Conservation (phyloP, 1,140 invertebrate species). For the Anastrepha obliqua region DNA sequence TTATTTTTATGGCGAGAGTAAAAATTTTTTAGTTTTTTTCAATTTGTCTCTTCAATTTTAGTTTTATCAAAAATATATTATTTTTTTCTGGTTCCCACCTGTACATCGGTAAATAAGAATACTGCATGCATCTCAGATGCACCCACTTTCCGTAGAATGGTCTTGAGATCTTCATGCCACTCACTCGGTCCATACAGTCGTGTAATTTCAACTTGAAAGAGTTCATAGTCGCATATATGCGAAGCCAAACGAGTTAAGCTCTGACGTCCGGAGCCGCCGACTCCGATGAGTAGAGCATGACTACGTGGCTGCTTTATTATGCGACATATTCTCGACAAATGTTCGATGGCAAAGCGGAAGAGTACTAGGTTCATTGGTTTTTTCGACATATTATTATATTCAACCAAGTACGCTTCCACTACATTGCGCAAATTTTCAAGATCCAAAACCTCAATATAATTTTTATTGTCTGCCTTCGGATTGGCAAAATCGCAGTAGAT, state of each 20-base stretch:
- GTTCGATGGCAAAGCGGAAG: constrained; percentile 96
- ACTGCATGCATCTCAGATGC: constrained; percentile 90
- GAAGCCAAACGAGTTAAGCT: constrained; percentile 91
- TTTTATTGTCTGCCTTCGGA: constrained; percentile 90
- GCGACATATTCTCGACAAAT: constrained; percentile 92
- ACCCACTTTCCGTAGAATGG: constrained; percentile 86
- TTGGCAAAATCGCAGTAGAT: constrained; percentile 97
- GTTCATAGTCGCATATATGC: constrained; percentile 94
- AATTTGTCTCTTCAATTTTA: too few relatives aligned
- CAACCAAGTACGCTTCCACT: constrained; percentile 92
- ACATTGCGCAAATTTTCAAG: constrained; percentile 87
- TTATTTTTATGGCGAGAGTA: not conserved
- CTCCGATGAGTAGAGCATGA: constrained; percentile 89
- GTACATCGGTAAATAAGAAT: constrained; percentile 92
- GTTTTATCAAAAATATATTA: not conserved
- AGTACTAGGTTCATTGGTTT: constrained; percentile 98
- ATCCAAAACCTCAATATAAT: constrained; percentile 92
- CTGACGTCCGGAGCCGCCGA: constrained; percentile 94
- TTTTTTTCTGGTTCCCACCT: constrained; percentile 76
- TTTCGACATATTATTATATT: constrained; percentile 97
- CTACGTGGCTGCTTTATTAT: constrained; percentile 93
- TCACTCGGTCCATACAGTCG: constrained; percentile 88
- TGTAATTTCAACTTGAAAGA: constrained; percentile 94
- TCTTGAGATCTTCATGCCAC: constrained; percentile 94
- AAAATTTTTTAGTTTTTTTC: too few relatives aligned